A percentile compares a stretch with the other conserved stretches of the same genome.
phyloP scores from a whole-genome alignment of 2,888 invertebrate genomes.

The Zelleria hepariella region DNA sequence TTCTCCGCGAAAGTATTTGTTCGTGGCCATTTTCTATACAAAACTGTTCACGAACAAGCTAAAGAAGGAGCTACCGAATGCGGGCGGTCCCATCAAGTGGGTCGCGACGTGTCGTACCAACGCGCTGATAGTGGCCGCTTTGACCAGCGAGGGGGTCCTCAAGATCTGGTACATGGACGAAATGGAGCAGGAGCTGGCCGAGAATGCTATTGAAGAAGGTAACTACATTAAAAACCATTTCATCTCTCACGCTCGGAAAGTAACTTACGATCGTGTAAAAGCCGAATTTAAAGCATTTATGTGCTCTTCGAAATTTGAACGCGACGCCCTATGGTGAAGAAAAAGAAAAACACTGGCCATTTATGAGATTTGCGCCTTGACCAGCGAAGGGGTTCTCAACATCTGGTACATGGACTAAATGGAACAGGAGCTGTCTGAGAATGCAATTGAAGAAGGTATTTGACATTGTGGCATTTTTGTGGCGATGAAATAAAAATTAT shows the following conservation, averaged over 20 bases:
- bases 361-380: too few relatives aligned
- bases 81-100: slow-evolving; percentile 53
- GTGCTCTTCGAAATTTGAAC: too few relatives aligned
- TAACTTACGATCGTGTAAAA: too few relatives aligned
- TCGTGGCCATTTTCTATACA: too few relatives aligned
- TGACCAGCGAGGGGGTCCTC: slow-evolving; percentile 70
- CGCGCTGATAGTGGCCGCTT: slow-evolving; percentile 71
- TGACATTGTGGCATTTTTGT: too few relatives aligned
- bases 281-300: too few relatives aligned
- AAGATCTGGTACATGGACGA: slow-evolving; percentile 72
- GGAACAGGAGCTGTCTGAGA: slow-evolving; percentile 19
- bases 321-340: too few relatives aligned
- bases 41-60: slow-evolving; percentile 58
- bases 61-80: slow-evolving; percentile 59
- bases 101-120: slow-evolving; percentile 63
- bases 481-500: too few relatives aligned
- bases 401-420: slow-evolving; percentile 70
- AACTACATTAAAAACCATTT: too few relatives aligned
- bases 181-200: slow-evolving; percentile 24
- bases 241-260: too few relatives aligned
- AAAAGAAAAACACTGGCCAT: too few relatives aligned
- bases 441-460: slow-evolving; percentile 29
- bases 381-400: slow-evolving; percentile 69
- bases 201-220: not conserved
- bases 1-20: too few relatives aligned